Evolutionary conservation across 2,888 invertebrate genomes (phyloP).

Genomic region (Tortricodes alternella): DNA sequence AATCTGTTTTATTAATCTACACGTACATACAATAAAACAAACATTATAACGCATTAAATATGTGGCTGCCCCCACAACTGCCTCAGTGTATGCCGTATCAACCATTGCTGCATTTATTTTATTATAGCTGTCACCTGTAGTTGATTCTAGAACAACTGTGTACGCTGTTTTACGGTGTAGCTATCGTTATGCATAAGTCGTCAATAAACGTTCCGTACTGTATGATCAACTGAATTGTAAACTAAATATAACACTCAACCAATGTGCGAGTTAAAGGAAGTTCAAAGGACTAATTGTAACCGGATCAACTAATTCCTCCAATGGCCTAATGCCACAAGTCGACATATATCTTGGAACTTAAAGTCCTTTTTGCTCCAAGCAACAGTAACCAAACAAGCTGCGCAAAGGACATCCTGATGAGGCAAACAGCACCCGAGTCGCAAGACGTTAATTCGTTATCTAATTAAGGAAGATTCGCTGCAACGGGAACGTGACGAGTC

Average conservation of each 20-base stretch:
- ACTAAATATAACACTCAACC: neutral
- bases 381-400: slow-evolving; percentile 47
- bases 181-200: too few relatives aligned
- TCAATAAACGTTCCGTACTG: too few relatives aligned
- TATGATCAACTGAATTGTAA: too few relatives aligned
- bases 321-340: neutral
- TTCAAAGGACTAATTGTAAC: neutral
- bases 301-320: neutral
- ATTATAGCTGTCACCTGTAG: too few relatives aligned
- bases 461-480: slow-evolving; percentile 60
- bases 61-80: too few relatives aligned
- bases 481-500: slow-evolving; percentile 13
- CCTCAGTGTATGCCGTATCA: too few relatives aligned
- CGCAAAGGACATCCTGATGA: slow-evolving; percentile 59
- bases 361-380: slow-evolving; percentile 5
- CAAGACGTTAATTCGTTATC: slow-evolving; percentile 77
- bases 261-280: neutral
- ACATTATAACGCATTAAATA: too few relatives aligned
- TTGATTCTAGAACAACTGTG: too few relatives aligned
- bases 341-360: neutral
- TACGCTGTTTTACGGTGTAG: too few relatives aligned
- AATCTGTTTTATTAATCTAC: too few relatives aligned
- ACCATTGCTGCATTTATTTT: too few relatives aligned
- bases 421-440: slow-evolving; percentile 57
- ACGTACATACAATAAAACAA: too few relatives aligned